Evolutionary conservation across 2,797 vertebrate genomes (phyloP), one percentile per base, ranked within the genome.

Genomic region (Phoeniculus purpureus): DNA sequence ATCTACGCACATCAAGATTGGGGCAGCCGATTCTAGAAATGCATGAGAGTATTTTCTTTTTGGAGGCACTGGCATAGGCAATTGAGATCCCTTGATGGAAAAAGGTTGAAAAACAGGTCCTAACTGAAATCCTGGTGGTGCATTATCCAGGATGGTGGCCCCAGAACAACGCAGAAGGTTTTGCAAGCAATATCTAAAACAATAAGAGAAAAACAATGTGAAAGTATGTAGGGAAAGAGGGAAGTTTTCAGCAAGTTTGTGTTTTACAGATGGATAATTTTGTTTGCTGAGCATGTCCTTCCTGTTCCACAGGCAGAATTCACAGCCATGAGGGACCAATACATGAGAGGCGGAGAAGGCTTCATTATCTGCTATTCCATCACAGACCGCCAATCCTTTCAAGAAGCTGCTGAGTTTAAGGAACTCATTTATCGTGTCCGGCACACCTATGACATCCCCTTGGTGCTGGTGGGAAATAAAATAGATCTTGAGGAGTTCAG

Each of bases 321-420:
- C 94, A 97, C 97, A 89, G 97, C 97, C 93, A 98, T 97, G 96
- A 89, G 97, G 73, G 98, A 98, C 87, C 97, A 98, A 89, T 98
- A 98, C 8, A 97, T 97, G 97, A 32, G 97, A 87, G 97, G 96
- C 0, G 97, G 97, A 27, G 97, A 97, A 65, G 97, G 97, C 61
- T 98, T 97, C 87, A 96, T 98, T 54, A 97, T 97, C 92, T 97
- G 96, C 91, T 97, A 97, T 45, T 98, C 97, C 52, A 94, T 98
- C 95, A 97, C 97, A 12, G 97, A 97, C 64, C 96, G 94, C 31
- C 97, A 97, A 12, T 98, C 97, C 32, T 98, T 98, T 89, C 97
- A 96, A 58, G 96, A 98, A 85, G 97, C 96, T 29, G 96, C 97
- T 45, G 97, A 97, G 56, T 97, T 98, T 87, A 98, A 98, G 95